These are phyloP conservation scores for Carabus problematicus DNA, from an alignment of 2,888 invertebrate species.

Conservation along the genomic window DNA sequence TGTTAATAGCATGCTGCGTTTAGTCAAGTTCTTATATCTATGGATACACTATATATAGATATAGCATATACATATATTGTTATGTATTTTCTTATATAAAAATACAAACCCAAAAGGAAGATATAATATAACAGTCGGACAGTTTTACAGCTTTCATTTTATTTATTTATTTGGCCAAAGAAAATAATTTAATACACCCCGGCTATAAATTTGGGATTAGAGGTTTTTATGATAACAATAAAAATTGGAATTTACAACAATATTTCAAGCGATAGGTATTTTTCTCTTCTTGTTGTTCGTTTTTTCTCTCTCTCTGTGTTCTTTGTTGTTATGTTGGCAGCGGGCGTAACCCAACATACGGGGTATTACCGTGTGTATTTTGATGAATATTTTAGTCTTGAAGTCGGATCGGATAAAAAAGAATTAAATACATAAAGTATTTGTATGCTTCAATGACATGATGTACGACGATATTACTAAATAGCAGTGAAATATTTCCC, in stretches of 20 bases:
- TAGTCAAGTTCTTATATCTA: no score
- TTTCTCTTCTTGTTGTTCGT: slow-evolving; percentile 45
- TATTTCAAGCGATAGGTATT: slow-evolving; percentile 54
- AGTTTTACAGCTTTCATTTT: slow-evolving; percentile 55
- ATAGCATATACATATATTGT: slow-evolving; percentile 25
- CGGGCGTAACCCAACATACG: neutral
- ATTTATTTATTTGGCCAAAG: slow-evolving; percentile 60
- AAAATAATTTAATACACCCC: slow-evolving; percentile 59
- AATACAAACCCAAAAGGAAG: slow-evolving; percentile 24
- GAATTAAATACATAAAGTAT: slow-evolving; percentile 1
- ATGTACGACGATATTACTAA: no score
- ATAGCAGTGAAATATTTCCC: no score
- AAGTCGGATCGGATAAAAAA: slow-evolving; percentile 6
- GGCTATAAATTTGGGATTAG: slow-evolving; percentile 61
- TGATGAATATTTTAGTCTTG: slow-evolving; percentile 12
- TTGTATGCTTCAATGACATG: neutral
- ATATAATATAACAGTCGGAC: slow-evolving; percentile 52
- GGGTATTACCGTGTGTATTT: neutral
- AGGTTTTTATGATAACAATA: slow-evolving; percentile 58
- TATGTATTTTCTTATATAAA: slow-evolving; percentile 22
- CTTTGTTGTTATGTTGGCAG: slow-evolving; percentile 1
- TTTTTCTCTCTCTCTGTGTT: no score
- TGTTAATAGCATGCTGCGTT: no score
- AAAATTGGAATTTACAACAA: slow-evolving; percentile 61
- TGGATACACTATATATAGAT: slow-evolving; percentile 25